Conservation (phyloP, 2,797 vertebrate species). For the Morelia viridis region DNA sequence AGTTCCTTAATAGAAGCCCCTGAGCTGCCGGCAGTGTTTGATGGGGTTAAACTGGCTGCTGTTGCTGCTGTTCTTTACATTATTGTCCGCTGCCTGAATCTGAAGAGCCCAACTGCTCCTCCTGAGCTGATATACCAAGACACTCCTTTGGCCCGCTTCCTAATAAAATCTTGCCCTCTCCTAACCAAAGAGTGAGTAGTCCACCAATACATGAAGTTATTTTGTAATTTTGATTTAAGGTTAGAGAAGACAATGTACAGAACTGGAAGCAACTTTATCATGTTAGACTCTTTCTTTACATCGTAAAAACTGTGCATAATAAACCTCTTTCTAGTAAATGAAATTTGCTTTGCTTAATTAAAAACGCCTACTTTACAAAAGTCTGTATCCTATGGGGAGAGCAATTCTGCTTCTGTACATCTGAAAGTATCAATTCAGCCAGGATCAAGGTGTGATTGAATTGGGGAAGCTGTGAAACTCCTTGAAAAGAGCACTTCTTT, state of each 20-base stretch:
- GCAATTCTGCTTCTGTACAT: not conserved
- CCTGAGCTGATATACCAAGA: conserved; percentile 87
- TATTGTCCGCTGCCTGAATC: conserved; percentile 90
- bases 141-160: conserved; percentile 83
- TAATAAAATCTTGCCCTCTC: conserved; percentile 89
- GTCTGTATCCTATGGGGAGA: not conserved
- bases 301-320: not conserved
- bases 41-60: conserved; percentile 90
- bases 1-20: conserved; percentile 74
- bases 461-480: not conserved
- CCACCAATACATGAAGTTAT: not conserved
- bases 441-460: not conserved
- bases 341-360: not conserved
- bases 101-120: conserved; percentile 86
- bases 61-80: conserved; percentile 89
- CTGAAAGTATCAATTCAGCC: not conserved
- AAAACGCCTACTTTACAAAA: not conserved
- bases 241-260: not conserved
- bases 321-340: not conserved
- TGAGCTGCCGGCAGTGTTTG: conserved; percentile 90
- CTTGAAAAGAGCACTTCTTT: not conserved
- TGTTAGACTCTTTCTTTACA: not conserved
- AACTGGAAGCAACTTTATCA: not conserved
- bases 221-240: not conserved
- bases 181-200: conserved; percentile 92